Evolutionary conservation across 2,888 invertebrate species (phyloP).

Genomic region (Cantharis flavilabris): DNA sequence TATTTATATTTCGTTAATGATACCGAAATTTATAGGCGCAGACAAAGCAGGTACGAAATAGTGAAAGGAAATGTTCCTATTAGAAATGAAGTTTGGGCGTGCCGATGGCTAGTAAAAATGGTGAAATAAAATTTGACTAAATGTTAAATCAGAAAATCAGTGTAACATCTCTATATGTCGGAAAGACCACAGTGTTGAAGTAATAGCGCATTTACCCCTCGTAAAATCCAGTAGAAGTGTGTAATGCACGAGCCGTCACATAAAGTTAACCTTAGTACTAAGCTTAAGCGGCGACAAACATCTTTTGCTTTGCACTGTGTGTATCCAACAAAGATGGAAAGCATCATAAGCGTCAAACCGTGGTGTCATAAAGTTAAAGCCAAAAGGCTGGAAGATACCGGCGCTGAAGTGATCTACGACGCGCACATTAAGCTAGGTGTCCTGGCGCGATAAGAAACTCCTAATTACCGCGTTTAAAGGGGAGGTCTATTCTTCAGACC

Average conservation of each 20-base stretch:
- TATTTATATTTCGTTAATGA: background rate
- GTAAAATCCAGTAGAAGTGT: conserved; percentile 57
- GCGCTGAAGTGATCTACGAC: conserved; percentile 45
- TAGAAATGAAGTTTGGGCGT: background rate
- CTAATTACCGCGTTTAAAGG: conserved; percentile 42
- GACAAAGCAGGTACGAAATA: background rate
- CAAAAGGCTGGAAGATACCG: conserved; percentile 49
- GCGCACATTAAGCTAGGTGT: conserved; percentile 43
- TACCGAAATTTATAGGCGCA: background rate
- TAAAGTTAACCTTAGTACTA: conserved; percentile 51
- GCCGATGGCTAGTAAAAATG: background rate
- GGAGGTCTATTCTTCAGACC: conserved; percentile 30
- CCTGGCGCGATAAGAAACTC: conserved; percentile 45
- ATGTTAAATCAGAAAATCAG: conserved; percentile 49
- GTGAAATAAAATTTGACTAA: conserved; percentile 18
- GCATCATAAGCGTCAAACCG: conserved; percentile 55
- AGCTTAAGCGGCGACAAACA: conserved; percentile 40
- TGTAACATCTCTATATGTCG: conserved; percentile 53
- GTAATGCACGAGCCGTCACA: conserved; percentile 57
- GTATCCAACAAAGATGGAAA: conserved; percentile 46
- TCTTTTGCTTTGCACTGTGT: conserved; percentile 27
- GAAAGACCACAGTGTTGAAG: conserved; percentile 53
- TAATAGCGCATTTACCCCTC: conserved; percentile 56
- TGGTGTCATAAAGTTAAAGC: conserved; percentile 53
- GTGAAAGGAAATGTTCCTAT: background rate